These are phyloP conservation scores for Gopherus flavomarginatus DNA, from an alignment of 2,113 vertebrate species.

Conservation along the genomic window DNA sequence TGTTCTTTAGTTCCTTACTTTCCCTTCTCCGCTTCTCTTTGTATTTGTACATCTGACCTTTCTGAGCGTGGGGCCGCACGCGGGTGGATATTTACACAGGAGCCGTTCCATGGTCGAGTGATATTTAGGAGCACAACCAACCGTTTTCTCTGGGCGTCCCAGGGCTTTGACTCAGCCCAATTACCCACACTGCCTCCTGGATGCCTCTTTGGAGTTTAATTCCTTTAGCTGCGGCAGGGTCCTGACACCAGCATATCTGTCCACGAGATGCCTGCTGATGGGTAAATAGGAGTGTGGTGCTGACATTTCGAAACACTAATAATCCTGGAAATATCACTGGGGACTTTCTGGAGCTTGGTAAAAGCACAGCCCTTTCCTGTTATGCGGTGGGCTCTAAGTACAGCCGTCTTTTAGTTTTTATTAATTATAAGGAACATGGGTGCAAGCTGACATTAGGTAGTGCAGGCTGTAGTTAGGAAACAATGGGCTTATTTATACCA, in stretches of 20 bases:
- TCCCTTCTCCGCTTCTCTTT: neutral
- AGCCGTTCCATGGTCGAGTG: no score
- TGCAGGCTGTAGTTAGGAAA: neutral
- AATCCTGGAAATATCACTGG: neutral
- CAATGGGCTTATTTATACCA: neutral
- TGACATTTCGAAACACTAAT: neutral
- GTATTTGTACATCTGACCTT: neutral
- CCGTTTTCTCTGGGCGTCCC: neutral
- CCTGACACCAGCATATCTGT: neutral
- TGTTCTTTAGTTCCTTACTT: neutral
- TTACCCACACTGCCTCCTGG: neutral
- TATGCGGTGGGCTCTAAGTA: neutral
- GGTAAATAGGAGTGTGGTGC: neutral
- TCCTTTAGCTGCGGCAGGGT: neutral
- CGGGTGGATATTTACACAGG: neutral
- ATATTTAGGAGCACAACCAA: neutral
- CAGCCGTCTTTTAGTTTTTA: neutral
- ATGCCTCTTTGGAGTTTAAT: neutral
- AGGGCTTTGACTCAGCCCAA: neutral
- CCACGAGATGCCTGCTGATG: neutral
- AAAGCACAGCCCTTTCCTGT: neutral
- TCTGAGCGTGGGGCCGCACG: neutral
- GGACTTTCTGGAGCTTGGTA: neutral
- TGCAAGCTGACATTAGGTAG: neutral
- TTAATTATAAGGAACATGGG: neutral